Conservation (phyloP, 2,797 vertebrate species). For the Rhinichthys osculus region DNA sequence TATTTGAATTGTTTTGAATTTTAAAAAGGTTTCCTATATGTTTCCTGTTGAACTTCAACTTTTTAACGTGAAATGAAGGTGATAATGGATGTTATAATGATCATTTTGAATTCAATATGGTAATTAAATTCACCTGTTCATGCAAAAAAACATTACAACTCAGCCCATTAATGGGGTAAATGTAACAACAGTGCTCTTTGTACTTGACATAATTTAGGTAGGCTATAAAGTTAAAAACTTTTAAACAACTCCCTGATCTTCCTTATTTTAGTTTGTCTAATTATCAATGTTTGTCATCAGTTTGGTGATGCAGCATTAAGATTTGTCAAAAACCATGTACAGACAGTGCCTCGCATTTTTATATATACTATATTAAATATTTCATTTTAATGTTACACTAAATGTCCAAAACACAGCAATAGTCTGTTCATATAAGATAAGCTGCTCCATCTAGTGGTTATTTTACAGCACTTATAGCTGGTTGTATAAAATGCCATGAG, state of each 20-base stretch:
- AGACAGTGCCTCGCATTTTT: not conserved
- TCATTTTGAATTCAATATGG: not conserved
- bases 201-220: not conserved
- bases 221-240: not conserved
- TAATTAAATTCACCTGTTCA: not conserved
- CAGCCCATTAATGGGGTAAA: not conserved
- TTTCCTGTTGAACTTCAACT: not conserved
- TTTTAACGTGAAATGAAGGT: not conserved
- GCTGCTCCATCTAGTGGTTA: constrained; percentile 51
- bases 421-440: not conserved
- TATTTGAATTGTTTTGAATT: not conserved
- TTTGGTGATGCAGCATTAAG: not conserved
- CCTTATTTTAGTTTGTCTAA: not conserved
- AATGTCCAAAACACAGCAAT: not conserved
- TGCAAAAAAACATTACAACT: not conserved
- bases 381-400: not conserved
- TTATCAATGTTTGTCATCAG: not conserved
- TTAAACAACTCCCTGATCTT: not conserved
- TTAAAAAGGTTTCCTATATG: not conserved
- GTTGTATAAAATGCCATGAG: not conserved
- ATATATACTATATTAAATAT: not conserved
- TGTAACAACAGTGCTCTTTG: not conserved
- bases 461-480: not conserved
- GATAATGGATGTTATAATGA: not conserved
- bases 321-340: not conserved